Evolutionary conservation across 64 coral and sea anemone species (phyloP).

Genomic region (Stichodactyla helianthus): DNA sequence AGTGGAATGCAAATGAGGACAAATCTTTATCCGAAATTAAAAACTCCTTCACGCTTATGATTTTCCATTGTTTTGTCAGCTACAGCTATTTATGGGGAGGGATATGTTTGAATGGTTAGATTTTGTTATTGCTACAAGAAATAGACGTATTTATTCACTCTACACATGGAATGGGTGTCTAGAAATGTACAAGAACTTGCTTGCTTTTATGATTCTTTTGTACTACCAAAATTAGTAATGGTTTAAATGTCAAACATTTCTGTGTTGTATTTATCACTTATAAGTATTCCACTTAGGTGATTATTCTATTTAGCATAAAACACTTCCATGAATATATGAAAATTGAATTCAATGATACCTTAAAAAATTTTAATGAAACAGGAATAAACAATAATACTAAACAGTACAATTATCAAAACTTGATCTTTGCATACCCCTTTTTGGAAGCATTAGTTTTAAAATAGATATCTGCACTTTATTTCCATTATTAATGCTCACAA

Average conservation of each 20-base stretch:
- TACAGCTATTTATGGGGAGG: conserved; percentile 51
- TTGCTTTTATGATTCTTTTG: conserved; percentile 62
- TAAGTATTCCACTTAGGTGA: conserved; percentile 10
- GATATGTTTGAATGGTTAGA: conserved; percentile 53
- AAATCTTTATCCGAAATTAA: too few species aligned
- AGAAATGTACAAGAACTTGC: conserved; percentile 63
- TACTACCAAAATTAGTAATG: conserved; percentile 41
- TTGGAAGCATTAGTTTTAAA: neutral
- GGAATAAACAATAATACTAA: conserved; percentile 9
- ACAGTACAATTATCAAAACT: neutral
- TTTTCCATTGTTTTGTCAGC: too few species aligned
- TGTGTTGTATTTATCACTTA: conserved; percentile 13
- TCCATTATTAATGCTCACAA: neutral
- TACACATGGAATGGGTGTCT: conserved; percentile 57
- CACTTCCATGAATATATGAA: conserved; percentile 15
- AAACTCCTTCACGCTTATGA: too few species aligned
- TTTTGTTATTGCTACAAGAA: conserved; percentile 58
- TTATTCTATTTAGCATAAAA: conserved; percentile 9
- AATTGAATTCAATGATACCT: conserved; percentile 19
- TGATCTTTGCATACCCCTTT: neutral
- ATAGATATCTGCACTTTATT: neutral
- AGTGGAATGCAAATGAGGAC: too few species aligned
- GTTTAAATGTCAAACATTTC: conserved; percentile 18
- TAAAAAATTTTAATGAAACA: neutral
- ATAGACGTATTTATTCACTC: conserved; percentile 49